Percentiles rank a stretch among this genome's conserved stretches.
phyloP scores from a whole-genome alignment of 2,113 vertebrate species.

The Cyanoramphus novaezelandiae region DNA sequence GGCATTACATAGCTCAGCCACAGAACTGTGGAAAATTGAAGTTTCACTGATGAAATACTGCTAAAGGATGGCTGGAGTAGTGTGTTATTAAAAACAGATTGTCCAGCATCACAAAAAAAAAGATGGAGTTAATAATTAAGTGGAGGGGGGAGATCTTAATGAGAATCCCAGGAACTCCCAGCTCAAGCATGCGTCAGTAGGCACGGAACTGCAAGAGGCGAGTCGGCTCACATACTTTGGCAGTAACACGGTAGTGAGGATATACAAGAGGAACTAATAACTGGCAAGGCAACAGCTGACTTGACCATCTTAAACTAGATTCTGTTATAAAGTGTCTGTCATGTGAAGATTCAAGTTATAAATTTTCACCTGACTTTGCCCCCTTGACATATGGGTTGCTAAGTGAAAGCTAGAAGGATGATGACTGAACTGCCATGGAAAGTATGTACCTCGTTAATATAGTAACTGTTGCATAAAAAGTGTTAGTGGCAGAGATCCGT shows the following conservation, averaged over 20 bases:
- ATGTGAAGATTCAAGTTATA: neutral
- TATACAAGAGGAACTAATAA: constrained; percentile 40
- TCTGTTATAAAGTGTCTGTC: neutral
- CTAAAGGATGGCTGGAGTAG: neutral
- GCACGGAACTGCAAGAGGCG: neutral
- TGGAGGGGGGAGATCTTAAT: neutral
- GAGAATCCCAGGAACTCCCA: constrained; percentile 43
- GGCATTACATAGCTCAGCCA: neutral
- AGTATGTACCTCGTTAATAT: neutral
- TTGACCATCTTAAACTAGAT: neutral
- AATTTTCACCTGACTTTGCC: neutral
- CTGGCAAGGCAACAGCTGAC: constrained; percentile 26
- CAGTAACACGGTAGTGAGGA: neutral
- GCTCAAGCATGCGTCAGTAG: neutral
- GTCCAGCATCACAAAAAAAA: neutral
- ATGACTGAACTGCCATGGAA: neutral
- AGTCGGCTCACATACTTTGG: constrained; percentile 28
- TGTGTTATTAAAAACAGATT: neutral
- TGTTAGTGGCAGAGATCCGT: neutral
- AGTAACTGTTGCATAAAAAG: neutral
- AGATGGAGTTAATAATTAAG: neutral
- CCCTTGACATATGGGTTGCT: neutral
- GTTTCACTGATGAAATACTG: neutral
- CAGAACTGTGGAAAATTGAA: neutral
- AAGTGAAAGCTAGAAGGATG: neutral